phyloP scores from a whole-genome alignment of 1,140 invertebrate genomes.

The Bombus impatiens region DNA sequence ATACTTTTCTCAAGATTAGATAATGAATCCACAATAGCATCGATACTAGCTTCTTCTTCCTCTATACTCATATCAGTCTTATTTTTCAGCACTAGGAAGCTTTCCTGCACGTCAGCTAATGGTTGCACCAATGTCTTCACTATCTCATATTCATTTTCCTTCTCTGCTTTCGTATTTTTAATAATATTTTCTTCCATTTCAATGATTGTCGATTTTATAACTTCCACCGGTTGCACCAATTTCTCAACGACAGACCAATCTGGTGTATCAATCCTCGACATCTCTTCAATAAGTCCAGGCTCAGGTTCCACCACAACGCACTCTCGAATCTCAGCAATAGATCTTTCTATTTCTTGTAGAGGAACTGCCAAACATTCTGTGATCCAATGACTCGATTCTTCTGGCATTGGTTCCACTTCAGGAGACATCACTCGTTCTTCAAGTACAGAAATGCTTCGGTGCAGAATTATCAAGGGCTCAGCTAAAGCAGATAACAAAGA shows the following conservation, averaged over 20 bases:
- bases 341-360: slow-evolving; percentile 69
- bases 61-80: slow-evolving; percentile 8
- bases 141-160: slow-evolving; percentile 26
- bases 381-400: slow-evolving; percentile 54
- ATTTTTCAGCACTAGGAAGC: slow-evolving; percentile 60
- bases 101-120: slow-evolving; percentile 60
- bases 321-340: slow-evolving; percentile 67
- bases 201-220: slow-evolving; percentile 39
- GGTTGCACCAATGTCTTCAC: slow-evolving; percentile 59
- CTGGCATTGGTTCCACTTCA: slow-evolving; percentile 48
- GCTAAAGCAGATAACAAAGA: slow-evolving; percentile 68
- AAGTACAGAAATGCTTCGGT: slow-evolving; percentile 80
- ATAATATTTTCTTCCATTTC: slow-evolving; percentile 10
- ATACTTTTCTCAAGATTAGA: slow-evolving; percentile 64
- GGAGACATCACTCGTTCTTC: slow-evolving; percentile 77
- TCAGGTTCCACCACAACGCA: slow-evolving; percentile 56
- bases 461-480: slow-evolving; percentile 77
- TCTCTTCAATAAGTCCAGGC: slow-evolving; percentile 15
- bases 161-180: background rate
- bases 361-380: slow-evolving; percentile 65
- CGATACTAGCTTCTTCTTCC: slow-evolving; percentile 47
- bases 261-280: background rate
- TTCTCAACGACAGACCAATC: slow-evolving; percentile 56
- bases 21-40: slow-evolving; percentile 60
- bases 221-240: slow-evolving; percentile 39